Base-by-base conservation (phyloP, 2,888 invertebrate genomes). In the Listrodromus nycthemerus region DNA sequence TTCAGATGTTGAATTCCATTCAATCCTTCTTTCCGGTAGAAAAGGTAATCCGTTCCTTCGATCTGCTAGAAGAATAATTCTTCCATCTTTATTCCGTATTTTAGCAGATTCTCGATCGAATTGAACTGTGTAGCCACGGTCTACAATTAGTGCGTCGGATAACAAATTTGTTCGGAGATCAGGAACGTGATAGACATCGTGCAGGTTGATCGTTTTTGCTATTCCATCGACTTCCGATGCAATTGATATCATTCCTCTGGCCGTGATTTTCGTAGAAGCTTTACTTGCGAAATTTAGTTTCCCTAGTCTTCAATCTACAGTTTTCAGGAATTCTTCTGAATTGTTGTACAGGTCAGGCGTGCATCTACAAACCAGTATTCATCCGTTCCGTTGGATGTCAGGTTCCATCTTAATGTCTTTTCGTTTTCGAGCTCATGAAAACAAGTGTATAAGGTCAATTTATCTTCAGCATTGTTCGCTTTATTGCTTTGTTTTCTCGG, bases 151-250 rank as follows among this genome's bases (percentile, higher is more conserved):
- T 1, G 52, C 80, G 0, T 84, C 83, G 1, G 84, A 85, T 10
- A 85, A 10, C n/a, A 84, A 30, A 45, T 85, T 85, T 3, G 74
- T 75, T 1, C 84, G 61, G 1, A 85, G 63, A 7, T 84, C 82
- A 1, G 81, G 86, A 7, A 82, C 83, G 24, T 77, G 78, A 2
- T 21, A 45, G 0, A 52, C 69, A 13, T 75, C 65, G 1, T 27
- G 10, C 0, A 81, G 1, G 3, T 37, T n/a, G 10, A 80, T 7
- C 10, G 37, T 7, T 27, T 19, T 66, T 7, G 5, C 6, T 50
- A 78, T 7, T 24, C 41, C 63, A 33, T 27, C 45, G n/a, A 52
- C 3, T 41, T 33, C 55, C 16, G 63, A 37, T 55, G n/a, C 33
- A n/a, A 80, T 66, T 0, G 55, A 41, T 10, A 80, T 52, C 1